Percentiles rank a stretch among this genome's conserved stretches.
Evolutionary conservation across 2,113 vertebrate species (phyloP).

Genomic region (Pseudopodoces humilis): DNA sequence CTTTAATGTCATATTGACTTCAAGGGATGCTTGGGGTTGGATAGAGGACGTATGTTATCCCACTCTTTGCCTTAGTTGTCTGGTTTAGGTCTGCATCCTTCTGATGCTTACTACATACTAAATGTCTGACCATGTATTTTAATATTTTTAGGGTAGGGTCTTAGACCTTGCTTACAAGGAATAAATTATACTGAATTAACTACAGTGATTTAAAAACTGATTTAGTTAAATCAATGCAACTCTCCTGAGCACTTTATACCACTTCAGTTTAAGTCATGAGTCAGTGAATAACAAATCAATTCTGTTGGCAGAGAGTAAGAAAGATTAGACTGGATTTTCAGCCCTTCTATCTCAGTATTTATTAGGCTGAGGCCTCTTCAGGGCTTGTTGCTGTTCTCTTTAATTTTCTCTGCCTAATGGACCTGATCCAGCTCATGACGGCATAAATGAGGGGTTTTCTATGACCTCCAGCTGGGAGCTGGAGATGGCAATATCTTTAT

Average conservation of each 20-base stretch:
- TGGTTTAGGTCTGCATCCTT: not conserved
- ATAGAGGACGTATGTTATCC: not conserved
- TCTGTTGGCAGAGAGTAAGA: slow-evolving; percentile 8
- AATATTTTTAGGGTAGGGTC: not conserved
- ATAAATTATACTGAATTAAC: not conserved
- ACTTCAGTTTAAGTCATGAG: slow-evolving; percentile 23
- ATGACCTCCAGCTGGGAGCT: slow-evolving; percentile 16
- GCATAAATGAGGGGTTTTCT: not conserved
- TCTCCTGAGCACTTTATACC: slow-evolving; percentile 5
- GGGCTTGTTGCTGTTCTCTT: slow-evolving; percentile 52
- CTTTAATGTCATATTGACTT: not conserved
- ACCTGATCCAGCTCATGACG: slow-evolving; percentile 33
- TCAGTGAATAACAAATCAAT: slow-evolving; percentile 48
- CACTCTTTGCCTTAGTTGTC: not conserved
- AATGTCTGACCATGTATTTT: not conserved
- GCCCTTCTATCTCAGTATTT: slow-evolving; percentile 16
- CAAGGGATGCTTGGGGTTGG: not conserved
- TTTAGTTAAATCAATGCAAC: not conserved
- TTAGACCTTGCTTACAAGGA: not conserved
- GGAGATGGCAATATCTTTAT: slow-evolving; percentile 21
- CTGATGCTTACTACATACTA: not conserved
- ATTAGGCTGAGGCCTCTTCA: slow-evolving; percentile 44
- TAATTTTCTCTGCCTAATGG: slow-evolving; percentile 58
- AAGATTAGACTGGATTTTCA: slow-evolving; percentile 39
- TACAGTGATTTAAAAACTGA: not conserved